Evolutionary conservation across 2,797 vertebrate genomes (phyloP).

Genomic region (Mionectes olivaceus): DNA sequence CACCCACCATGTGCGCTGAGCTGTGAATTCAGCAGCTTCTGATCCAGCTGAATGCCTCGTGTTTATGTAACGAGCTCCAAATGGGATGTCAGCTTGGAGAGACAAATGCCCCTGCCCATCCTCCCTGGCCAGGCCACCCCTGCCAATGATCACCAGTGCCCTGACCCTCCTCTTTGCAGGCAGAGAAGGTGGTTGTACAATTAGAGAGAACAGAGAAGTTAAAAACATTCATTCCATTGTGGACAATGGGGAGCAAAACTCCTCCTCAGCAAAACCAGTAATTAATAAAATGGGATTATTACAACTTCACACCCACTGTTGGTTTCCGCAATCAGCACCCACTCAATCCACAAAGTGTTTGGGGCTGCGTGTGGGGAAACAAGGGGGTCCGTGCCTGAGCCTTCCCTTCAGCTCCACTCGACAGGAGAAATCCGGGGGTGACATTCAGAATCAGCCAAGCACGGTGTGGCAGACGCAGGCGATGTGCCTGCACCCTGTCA

Average conservation of each 20-base stretch:
- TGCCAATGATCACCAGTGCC: background rate
- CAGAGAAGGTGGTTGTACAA: background rate
- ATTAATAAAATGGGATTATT: slow-evolving; percentile 58
- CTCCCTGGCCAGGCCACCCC: background rate
- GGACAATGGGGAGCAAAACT: background rate
- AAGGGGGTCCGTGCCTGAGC: background rate
- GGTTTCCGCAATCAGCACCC: slow-evolving; percentile 23
- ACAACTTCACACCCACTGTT: slow-evolving; percentile 37
- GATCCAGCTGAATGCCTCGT: background rate
- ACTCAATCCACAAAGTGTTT: background rate
- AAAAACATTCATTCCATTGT: background rate
- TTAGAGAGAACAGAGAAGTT: background rate
- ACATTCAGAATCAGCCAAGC: background rate
- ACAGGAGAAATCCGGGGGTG: background rate
- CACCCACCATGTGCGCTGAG: background rate
- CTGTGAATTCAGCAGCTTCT: background rate
- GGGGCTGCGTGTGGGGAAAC: background rate
- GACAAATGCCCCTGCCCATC: background rate
- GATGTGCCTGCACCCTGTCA: slow-evolving; percentile 20
- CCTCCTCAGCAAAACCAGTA: background rate
- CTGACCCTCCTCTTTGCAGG: background rate
- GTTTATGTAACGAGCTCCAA: background rate
- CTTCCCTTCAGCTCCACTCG: background rate
- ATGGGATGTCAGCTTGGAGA: background rate
- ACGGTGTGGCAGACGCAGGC: background rate